Evolutionary conservation across 2,888 invertebrate genomes (phyloP).

Genomic region (Chymomyza fuscimana): DNA sequence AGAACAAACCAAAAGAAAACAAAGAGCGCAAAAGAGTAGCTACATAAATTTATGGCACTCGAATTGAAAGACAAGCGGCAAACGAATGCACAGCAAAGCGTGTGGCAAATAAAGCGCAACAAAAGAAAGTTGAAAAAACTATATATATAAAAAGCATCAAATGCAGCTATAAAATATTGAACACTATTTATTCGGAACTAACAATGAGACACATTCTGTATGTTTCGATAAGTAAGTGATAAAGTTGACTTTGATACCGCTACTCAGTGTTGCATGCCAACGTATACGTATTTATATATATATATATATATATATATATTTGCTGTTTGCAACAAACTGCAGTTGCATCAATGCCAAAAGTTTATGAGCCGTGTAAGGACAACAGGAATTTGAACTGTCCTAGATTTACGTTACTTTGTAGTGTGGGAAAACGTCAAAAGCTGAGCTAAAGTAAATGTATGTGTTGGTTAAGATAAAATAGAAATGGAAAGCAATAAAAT

Average conservation of each 20-base stretch:
- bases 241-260: conserved; percentile 66
- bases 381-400: not conserved
- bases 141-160: not conserved
- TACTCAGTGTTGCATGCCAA: conserved; percentile 44
- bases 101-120: conserved; percentile 47
- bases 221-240: conserved; percentile 64
- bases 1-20: not conserved
- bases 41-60: conserved; percentile 56
- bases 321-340: conserved; percentile 35
- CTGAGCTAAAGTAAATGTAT: not conserved
- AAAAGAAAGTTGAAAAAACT: not conserved
- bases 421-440: not conserved
- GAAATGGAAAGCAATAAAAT: not conserved
- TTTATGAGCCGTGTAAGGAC: conserved; percentile 43
- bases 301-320: too few species aligned
- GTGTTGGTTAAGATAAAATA: not conserved
- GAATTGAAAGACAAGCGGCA: conserved; percentile 8
- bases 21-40: conserved; percentile 30
- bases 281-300: not conserved
- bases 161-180: conserved; percentile 31
- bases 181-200: conserved; percentile 54
- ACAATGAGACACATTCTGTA: conserved; percentile 39
- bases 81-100: conserved; percentile 58
- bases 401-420: not conserved
- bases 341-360: conserved; percentile 61